Conservation (phyloP, 92 coral and sea anemone species). For the Heteractis magnifica region DNA sequence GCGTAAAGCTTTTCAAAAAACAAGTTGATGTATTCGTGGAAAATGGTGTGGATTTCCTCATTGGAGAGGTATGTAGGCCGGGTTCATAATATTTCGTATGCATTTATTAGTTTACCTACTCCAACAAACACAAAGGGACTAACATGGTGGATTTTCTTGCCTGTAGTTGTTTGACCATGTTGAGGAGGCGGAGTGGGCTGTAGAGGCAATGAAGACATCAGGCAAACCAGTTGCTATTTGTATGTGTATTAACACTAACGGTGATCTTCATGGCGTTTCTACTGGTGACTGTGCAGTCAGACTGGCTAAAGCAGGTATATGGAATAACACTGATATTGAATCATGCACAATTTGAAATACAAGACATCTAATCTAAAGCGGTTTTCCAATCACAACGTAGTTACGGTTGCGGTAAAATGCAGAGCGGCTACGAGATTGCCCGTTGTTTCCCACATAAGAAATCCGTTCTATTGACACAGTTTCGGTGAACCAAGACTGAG, state of each 20-base stretch:
- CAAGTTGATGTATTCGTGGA: slow-evolving; percentile 82
- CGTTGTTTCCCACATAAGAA: no score
- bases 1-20: slow-evolving; percentile 77
- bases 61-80: slow-evolving; percentile 51
- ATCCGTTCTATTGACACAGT: no score
- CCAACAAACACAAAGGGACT: not conserved
- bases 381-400: no score
- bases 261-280: slow-evolving; percentile 90
- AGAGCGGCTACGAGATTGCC: no score
- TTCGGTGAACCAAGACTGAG: no score
- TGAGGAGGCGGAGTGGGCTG: slow-evolving; percentile 99
- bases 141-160: not conserved
- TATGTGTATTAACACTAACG: slow-evolving; percentile 92
- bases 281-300: slow-evolving; percentile 96
- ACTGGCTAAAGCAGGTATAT: slow-evolving; percentile 94
- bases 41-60: slow-evolving; percentile 65
- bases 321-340: not conserved
- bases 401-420: no score
- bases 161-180: slow-evolving; percentile 90
- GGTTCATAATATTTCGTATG: no score
- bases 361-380: no score
- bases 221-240: slow-evolving; percentile 83
- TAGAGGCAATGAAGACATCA: slow-evolving; percentile 79
- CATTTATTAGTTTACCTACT: no score
- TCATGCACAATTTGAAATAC: not conserved